A percentile compares a stretch with the other conserved stretches of the same genome.
phyloP scores from a whole-genome alignment of 2,888 invertebrate genomes.

The Heliconius erato region DNA sequence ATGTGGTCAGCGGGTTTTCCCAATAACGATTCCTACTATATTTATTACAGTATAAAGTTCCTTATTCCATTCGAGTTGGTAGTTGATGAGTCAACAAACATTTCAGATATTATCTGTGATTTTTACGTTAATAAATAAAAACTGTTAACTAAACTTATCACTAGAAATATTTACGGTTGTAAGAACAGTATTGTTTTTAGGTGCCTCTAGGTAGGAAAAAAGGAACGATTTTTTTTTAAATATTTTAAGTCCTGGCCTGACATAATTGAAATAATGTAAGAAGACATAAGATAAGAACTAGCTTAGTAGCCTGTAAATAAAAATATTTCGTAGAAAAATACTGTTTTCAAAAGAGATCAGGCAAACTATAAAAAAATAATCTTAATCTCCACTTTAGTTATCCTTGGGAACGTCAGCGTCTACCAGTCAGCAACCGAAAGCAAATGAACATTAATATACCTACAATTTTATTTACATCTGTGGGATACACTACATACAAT shows the following conservation, averaged over 20 bases:
- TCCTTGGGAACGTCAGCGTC: conserved; percentile 5
- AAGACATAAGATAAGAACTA: neutral
- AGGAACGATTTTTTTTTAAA: no score
- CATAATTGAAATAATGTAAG: neutral
- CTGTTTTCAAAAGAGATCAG: conserved; percentile 15
- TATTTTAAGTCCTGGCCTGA: neutral
- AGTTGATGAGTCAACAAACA: neutral
- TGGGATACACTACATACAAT: neutral
- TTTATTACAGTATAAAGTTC: conserved; percentile 8
- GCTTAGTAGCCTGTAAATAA: neutral
- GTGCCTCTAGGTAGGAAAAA: no score
- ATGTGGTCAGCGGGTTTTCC: conserved; percentile 20
- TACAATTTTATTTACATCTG: neutral
- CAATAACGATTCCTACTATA: neutral
- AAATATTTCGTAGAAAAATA: conserved; percentile 9
- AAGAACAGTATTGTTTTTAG: no score
- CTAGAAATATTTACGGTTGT: no score
- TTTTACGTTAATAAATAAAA: neutral
- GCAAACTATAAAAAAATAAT: conserved; percentile 19
- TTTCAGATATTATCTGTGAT: neutral
- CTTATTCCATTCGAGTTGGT: neutral
- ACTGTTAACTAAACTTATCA: no score
- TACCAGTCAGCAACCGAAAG: neutral
- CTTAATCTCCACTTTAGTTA: conserved; percentile 18
- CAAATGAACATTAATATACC: neutral